Evolutionary conservation across 2,888 invertebrate species (phyloP).

Genomic region (Drosophila pseudotalamancana): DNA sequence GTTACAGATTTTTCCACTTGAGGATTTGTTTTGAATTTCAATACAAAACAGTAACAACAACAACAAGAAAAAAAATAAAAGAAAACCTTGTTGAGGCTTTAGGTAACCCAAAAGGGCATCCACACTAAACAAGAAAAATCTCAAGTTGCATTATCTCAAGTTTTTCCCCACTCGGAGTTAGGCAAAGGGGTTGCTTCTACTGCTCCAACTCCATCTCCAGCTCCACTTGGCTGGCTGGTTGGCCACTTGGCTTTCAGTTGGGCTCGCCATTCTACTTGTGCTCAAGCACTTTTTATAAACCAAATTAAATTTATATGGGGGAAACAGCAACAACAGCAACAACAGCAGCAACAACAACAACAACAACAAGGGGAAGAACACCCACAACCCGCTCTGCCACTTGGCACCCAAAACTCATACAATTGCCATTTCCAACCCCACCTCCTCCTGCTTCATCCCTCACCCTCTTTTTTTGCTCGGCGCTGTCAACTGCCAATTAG

Average conservation of each 20-base stretch:
- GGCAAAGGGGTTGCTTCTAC: slow-evolving; percentile 36
- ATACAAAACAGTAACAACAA: slow-evolving; percentile 23
- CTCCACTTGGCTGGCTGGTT: slow-evolving; percentile 30
- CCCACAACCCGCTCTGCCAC: not conserved
- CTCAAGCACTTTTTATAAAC: slow-evolving; percentile 75
- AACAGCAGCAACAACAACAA: too few species aligned
- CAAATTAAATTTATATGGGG: slow-evolving; percentile 72
- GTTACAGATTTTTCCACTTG: slow-evolving; percentile 52
- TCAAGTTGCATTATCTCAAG: slow-evolving; percentile 64
- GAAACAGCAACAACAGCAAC: slow-evolving; percentile 6
- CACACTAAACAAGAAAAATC: slow-evolving; percentile 39
- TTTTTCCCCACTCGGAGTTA: slow-evolving; percentile 51
- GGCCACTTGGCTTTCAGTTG: slow-evolving; percentile 58
- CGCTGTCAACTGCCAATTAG: slow-evolving; percentile 75
- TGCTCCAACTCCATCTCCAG: not conserved
- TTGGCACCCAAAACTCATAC: slow-evolving; percentile 13
- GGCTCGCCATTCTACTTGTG: slow-evolving; percentile 29
- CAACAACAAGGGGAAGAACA: not conserved
- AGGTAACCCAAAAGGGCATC: slow-evolving; percentile 30
- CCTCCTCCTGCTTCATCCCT: not conserved
- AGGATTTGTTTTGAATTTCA: slow-evolving; percentile 60
- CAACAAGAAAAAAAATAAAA: not conserved
- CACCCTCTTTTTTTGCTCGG: slow-evolving; percentile 31
- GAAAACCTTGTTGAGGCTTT: slow-evolving; percentile 14
- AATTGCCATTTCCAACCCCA: not conserved